phyloP scores from a whole-genome alignment of 2,888 invertebrate genomes.

The Glaucopsyche alexis region DNA sequence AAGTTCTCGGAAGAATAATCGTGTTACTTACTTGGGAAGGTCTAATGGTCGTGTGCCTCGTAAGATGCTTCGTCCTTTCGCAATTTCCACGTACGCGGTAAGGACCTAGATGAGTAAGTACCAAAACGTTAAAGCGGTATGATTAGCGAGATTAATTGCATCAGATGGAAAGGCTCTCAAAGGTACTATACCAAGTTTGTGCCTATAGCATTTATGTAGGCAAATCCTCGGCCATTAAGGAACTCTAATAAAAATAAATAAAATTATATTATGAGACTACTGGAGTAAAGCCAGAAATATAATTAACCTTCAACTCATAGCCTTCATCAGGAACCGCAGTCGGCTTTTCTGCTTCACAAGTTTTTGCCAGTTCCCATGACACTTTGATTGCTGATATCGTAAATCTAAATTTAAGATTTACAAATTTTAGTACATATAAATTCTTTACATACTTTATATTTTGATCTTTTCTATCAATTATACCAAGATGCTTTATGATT shows the following conservation, averaged over 20 bases:
- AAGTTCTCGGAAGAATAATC: no score
- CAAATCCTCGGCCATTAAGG: no score
- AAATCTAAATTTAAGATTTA: conserved; percentile 47
- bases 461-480: no score
- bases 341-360: conserved; percentile 44
- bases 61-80: conserved; percentile 66
- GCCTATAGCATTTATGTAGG: no score
- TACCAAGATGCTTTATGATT: no score
- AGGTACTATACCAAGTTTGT: no score
- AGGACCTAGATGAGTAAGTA: conserved; percentile 48
- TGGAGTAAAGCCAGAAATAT: no score
- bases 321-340: conserved; percentile 65
- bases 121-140: background rate
- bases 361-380: conserved; percentile 61
- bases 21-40: conserved; percentile 52
- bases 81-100: conserved; percentile 68
- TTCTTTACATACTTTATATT: no score
- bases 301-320: conserved; percentile 61
- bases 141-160: background rate
- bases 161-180: background rate
- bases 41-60: conserved; percentile 73
- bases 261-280: no score
- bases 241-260: no score
- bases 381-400: conserved; percentile 61
- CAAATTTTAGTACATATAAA: background rate